These are phyloP conservation scores for Hemibagrus guttatus DNA, from an alignment of 2,797 vertebrate genomes.

Conservation along the genomic window DNA sequence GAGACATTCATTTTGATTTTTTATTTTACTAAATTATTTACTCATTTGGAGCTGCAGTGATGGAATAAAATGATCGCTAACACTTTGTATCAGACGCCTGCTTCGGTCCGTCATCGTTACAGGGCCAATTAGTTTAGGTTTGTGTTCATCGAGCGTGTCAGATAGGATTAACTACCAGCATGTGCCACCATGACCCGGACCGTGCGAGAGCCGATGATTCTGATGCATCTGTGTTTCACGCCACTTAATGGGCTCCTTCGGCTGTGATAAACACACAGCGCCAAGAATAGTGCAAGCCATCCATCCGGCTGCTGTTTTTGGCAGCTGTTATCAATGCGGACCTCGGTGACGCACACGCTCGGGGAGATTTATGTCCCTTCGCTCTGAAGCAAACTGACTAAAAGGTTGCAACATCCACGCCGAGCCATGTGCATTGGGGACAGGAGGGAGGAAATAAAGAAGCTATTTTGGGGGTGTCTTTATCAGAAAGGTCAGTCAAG, in stretches of 20 bases:
- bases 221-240: slow-evolving; percentile 49
- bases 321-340: slow-evolving; percentile 75
- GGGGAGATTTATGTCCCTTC: slow-evolving; percentile 66
- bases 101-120: slow-evolving; percentile 40
- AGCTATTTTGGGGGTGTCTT: slow-evolving; percentile 55
- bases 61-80: slow-evolving; percentile 9
- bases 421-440: slow-evolving; percentile 42
- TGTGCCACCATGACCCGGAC: slow-evolving; percentile 42
- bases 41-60: not conserved
- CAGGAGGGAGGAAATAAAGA: slow-evolving; percentile 40
- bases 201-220: slow-evolving; percentile 31
- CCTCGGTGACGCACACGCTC: slow-evolving; percentile 66
- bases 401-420: slow-evolving; percentile 52
- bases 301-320: slow-evolving; percentile 75
- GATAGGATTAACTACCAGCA: slow-evolving; percentile 46
- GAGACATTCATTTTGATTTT: not conserved
- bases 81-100: slow-evolving; percentile 8
- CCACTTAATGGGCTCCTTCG: slow-evolving; percentile 43
- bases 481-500: slow-evolving; percentile 53
- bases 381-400: slow-evolving; percentile 51
- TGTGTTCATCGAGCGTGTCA: slow-evolving; percentile 46
- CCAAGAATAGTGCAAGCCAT: slow-evolving; percentile 73
- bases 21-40: not conserved
- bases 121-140: slow-evolving; percentile 46
- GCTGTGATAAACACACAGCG: slow-evolving; percentile 65